phyloP scores from a whole-genome alignment of 2,113 vertebrate genomes.

The Pampusana beccarii region DNA sequence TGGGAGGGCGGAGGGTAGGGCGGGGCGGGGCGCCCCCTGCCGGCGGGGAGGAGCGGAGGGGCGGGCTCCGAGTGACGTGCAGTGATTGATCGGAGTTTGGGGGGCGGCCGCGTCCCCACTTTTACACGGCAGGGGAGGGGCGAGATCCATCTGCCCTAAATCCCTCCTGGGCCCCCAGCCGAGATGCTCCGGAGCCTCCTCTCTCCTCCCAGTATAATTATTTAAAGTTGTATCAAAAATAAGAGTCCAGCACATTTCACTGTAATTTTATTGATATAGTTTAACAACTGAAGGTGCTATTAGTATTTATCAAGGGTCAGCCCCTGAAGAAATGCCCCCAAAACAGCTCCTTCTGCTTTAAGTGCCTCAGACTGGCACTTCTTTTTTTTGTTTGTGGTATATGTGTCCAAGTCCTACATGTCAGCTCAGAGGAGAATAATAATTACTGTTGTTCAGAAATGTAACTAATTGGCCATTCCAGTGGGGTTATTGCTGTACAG shows the following conservation, averaged over 20 bases:
- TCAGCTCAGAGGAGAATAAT: neutral
- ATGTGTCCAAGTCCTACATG: neutral
- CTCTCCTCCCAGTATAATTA: accelerated
- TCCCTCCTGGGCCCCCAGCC: no score
- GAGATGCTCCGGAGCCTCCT: accelerated
- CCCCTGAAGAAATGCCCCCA: neutral
- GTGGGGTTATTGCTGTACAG: neutral
- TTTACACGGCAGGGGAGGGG: no score
- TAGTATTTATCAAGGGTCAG: accelerated
- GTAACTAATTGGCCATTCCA: neutral
- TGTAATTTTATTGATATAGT: neutral
- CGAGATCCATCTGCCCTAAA: no score
- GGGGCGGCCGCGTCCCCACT: no score
- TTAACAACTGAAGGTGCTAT: neutral
- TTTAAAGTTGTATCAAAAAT: neutral
- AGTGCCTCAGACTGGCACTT: neutral
- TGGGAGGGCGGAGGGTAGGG: neutral
- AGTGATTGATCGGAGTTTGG: neutral
- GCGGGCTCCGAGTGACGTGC: neutral
- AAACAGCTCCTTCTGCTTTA: neutral
- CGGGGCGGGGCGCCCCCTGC: no score
- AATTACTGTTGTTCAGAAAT: neutral
- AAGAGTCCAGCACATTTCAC: accelerated
- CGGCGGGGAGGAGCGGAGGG: neutral
- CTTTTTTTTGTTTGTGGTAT: neutral